Base-by-base conservation (phyloP, 2,113 vertebrate species). In the Himantopus leucocephalus region DNA sequence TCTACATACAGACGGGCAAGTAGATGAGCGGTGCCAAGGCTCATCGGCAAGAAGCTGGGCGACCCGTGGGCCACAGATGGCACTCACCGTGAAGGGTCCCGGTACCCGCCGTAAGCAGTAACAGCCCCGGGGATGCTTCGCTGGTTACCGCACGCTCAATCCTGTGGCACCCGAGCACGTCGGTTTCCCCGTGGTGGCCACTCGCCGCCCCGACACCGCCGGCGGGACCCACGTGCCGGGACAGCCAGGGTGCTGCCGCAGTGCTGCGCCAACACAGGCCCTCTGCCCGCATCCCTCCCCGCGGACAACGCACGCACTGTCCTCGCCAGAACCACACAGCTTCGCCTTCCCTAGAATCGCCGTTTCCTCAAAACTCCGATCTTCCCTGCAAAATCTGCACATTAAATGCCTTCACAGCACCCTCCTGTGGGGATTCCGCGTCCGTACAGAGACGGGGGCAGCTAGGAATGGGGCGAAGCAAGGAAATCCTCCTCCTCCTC, bases 391-490 rank as follows among this genome's bases (percentile, higher is more conserved):
- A 79, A 90, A 85, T 39, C 70, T 11, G 86, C 89, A 78, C 96
- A 39, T 94, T 97, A 62, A 43, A 67, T 96, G 94, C 96, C 96
- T 96, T 95, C 90, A 76, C 89, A 97, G 96, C 96, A 95, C 94
- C 96, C 94, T 96, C 96, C 96, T 95, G 96, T 92, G 96, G 96
- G 96, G 94, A 95, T 95, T 92, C 89, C 8, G 86, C 8, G 95
- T 92, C 79, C 93, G 1, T 92, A 91, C 94, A 96, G 59, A 91
- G 86, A 43, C 35, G 21, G 96, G 95, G 94, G 94, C 80, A 96
- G 96, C 88, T 91, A 64, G 47, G 48, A 52, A 52, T 27, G 68
- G 72, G 90, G 74, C 48, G 8, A 3, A 20, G 45, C 13, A 53
- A 43, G 73, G 35, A 77, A 94, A 64, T 27, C 53, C 15, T 74